Evolutionary conservation across 2,113 vertebrate species (phyloP).

Genomic region (Tupaia chinensis): DNA sequence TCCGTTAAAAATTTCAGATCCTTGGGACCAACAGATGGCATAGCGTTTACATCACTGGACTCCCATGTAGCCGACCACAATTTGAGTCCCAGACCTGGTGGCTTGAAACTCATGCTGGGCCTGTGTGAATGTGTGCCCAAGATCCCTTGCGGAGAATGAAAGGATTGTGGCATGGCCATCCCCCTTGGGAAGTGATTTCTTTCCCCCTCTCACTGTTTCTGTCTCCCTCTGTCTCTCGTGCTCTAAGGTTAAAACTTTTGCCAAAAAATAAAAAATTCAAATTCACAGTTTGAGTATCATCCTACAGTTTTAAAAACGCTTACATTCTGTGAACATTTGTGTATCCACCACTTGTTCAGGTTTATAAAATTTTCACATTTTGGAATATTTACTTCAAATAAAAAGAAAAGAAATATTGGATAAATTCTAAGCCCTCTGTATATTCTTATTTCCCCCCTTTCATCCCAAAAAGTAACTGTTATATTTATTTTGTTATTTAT

Average conservation of each 20-base stretch:
- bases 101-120: no score
- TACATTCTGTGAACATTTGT: background rate
- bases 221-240: no score
- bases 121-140: no score
- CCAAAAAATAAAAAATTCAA: background rate
- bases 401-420: background rate
- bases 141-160: no score
- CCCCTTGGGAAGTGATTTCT: no score
- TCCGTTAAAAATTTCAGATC: background rate
- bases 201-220: no score
- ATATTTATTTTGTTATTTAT: background rate
- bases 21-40: no score
- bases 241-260: no score
- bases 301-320: background rate
- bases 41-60: no score
- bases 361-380: conserved; percentile 45
- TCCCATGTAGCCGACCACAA: no score
- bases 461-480: background rate
- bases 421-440: background rate
- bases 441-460: background rate
- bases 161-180: no score
- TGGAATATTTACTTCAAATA: conserved; percentile 1
- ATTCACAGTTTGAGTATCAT: background rate
- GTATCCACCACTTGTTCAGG: background rate
- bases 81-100: no score